Evolutionary conservation across 2,797 vertebrate species (phyloP).

Genomic region (Falco concolor): DNA sequence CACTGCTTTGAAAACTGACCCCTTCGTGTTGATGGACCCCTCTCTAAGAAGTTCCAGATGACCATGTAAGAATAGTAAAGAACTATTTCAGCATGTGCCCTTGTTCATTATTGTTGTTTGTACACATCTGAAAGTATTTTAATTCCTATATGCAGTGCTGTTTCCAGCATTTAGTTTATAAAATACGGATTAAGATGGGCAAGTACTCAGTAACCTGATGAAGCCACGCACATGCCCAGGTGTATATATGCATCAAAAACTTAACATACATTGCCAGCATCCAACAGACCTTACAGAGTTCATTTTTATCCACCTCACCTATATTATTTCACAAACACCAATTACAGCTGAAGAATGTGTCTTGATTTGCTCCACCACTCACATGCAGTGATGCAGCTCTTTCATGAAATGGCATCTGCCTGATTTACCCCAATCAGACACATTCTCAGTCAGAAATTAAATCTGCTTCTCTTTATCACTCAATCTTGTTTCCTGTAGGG

Average conservation of each 20-base stretch:
- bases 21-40: constrained; percentile 29
- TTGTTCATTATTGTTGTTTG: constrained; percentile 59
- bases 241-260: background rate
- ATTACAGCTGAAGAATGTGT: accelerated
- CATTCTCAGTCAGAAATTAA: background rate
- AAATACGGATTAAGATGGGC: background rate
- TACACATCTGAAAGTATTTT: constrained; percentile 69
- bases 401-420: background rate
- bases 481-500: background rate
- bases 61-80: constrained; percentile 37
- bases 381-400: accelerated
- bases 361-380: background rate
- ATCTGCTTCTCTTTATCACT: background rate
- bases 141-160: background rate
- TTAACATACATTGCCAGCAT: background rate
- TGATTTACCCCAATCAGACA: background rate
- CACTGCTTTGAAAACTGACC: constrained; percentile 64
- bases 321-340: background rate
- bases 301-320: background rate
- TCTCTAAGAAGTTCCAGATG: constrained; percentile 65
- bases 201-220: background rate
- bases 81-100: constrained; percentile 62
- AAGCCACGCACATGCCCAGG: background rate
- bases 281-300: background rate
- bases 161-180: background rate